Evolutionary conservation across 92 coral and sea anemone species (phyloP), one percentile per base, ranked within the genome.

Genomic region (Zoanthus gigantus): DNA sequence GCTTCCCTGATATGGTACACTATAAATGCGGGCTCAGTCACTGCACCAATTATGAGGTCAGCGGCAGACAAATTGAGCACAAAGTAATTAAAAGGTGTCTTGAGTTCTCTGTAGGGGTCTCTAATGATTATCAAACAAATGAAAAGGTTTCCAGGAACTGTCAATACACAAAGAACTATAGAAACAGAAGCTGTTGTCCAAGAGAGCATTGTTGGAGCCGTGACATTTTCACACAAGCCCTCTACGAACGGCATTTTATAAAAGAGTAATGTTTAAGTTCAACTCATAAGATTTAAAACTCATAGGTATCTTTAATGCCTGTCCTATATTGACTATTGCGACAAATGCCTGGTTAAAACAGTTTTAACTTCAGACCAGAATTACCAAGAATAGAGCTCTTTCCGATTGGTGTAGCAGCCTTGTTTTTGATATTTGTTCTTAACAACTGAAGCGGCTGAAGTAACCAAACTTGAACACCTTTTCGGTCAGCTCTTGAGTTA

Each of bases 71-170:
- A 86, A 58, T 96, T 95, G 79, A 94, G 89, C 8, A 95, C 94
- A 47, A 96, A 96, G 79, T 91, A 96, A 91, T 96, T 94, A 69
- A 96, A 96, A 32, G 97, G 94, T n/a, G 96, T 87, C 66, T 89
- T 72, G 44, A 96, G 92, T 76, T 96, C 88, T 15, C 79, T 88
- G 79, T 94, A 90, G 5, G 98, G 98, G 77, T 96, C 98, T 71
- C 87, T 86, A n/a, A 91, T 28, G 54, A 96, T 93, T 34, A 98
- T 92, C 45, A 96, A 74, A 44, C 96, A 93, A 16, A 96, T 92
- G 12, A 96, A 76, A 23, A 94, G 89, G 71, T 96, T 96, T 15
- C 98, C 97, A 8, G 98, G 98, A 1, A 93, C 90, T 5, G 98
- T 96, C 13, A 96, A 44, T 12, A 91, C 31, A n/a, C 93, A 92